Base-by-base conservation (phyloP, 2,797 vertebrate genomes). In the Cynopterus sphinx region DNA sequence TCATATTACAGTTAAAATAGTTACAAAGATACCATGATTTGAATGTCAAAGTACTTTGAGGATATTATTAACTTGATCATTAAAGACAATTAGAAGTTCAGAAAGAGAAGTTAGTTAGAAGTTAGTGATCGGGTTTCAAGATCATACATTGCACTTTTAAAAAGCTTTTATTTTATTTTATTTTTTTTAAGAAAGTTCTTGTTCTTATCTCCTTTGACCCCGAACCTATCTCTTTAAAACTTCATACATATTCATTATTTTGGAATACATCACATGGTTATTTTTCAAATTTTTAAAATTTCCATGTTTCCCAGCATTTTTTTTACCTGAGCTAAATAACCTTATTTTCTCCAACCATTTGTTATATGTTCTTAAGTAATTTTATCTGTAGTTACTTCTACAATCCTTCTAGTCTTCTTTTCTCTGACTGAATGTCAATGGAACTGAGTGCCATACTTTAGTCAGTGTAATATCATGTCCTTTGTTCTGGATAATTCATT, bases 41-140 rank as follows among this genome's bases (percentile, higher is more conserved):
- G 33, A 82, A 13, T 85, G 67, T 71, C 39, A 87, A 61, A 74
- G 19, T 68, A 49, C 13, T 74, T 83, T 65, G 43, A 90, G 12
- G 68, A 71, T 77, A 77, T 77, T 90, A 39, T 57, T 65, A 82
- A 93, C 9, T 26, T 33, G 6, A 78, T 59, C 12, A 39, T 59
- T 78, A 92, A 95, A 77, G 28, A 87, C 15, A 90, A 19, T n/a
- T 13, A 57, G 13, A 55, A n/a, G 70, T 26, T 94, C 68, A 94
- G 81, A 81, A 75, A 78, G 57, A 73, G 51, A 68, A 74, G 22
- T 21, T 74, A 74, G 26, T 70, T 63, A 73, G 51, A 68, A 74
- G 22, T 21, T 74, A 74, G 26, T 70, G 16, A 33, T 57, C 17
- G 53, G 9, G 9, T 74, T 87, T 94, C n/a, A 92, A 84, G 10